A percentile compares a stretch with the other conserved stretches of the same genome.
Evolutionary conservation across 2,797 vertebrate genomes (phyloP).

Genomic region (Acanthornis magna): DNA sequence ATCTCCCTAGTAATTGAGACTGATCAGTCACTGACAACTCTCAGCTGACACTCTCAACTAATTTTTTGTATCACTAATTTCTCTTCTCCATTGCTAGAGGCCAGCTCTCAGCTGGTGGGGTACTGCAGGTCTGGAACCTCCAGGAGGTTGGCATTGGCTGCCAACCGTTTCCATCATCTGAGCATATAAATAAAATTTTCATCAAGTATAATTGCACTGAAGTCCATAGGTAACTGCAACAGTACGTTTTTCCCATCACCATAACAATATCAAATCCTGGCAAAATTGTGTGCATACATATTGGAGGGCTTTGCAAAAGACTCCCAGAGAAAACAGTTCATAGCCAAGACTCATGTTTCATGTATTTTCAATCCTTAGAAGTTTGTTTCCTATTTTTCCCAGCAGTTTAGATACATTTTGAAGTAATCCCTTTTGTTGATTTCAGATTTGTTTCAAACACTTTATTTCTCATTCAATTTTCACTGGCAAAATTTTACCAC

Average conservation of each 20-base stretch:
- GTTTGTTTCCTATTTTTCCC: background rate
- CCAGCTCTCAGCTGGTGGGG: background rate
- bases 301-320: background rate
- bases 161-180: background rate
- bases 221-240: background rate
- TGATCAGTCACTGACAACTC: background rate
- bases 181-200: background rate
- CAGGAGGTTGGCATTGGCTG: background rate
- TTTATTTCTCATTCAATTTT: background rate
- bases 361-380: background rate
- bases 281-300: background rate
- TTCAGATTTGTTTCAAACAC: slow-evolving; percentile 33
- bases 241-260: background rate
- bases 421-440: background rate
- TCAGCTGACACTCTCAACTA: background rate
- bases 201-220: background rate
- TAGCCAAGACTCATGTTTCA: background rate
- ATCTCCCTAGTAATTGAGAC: background rate
- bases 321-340: background rate
- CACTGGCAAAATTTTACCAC: background rate
- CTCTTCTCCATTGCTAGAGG: background rate
- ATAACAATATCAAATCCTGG: background rate
- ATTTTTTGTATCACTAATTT: background rate
- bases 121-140: background rate
- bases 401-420: background rate